Base-by-base conservation (phyloP, 2,113 vertebrate species). In the Eclectus roratus region DNA sequence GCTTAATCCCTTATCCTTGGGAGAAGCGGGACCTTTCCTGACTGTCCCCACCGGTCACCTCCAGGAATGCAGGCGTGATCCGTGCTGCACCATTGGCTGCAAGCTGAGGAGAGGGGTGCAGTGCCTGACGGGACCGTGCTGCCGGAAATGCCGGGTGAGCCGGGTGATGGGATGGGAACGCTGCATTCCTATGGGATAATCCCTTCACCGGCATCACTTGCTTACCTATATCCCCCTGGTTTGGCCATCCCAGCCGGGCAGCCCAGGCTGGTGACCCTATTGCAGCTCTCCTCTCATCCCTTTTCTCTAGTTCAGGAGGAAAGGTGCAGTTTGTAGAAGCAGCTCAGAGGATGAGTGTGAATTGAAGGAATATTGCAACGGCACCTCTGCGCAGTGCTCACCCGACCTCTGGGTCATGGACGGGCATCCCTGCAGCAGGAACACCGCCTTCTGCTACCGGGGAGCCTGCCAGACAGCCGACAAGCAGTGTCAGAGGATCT, bases 281-380 rank as follows among this genome's bases (percentile, higher is more conserved):
- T 35, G 7, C 23, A 37, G 14, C 19, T 55, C 29, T 55, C 4
- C 20, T 35, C 15, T 37, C 23, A 77, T 44, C 49, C 25, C 10
- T 65, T 44, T 44, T 17, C 46, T 53, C 23, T 28, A 95, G 94
- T 52, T 95, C 29, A 39, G 39, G 50, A 19, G 18, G 31, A 91
- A n/a, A 7, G 91, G 94, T 4, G 44, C 56, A 0, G 28, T 85
- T 35, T 95, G 94, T 27, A 43, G 91, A 25, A 21, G 13, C 18
- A 70, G 63, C 19, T 9, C 31, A 1, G 83, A 95, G 29, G 24
- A 46, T 0, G 87, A 95, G 20, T 91, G 94, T 4, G 73, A 93
- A 12, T 44, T 95, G 78, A 71, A 66, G 27, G 94, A 95, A 13
- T 95, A 88, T 46, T 95, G 94, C 87, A 93, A 85, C 1, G 94